These are phyloP conservation scores for Tympanuchus pallidicinctus DNA, from an alignment of 2,113 vertebrate species.

Conservation along the genomic window DNA sequence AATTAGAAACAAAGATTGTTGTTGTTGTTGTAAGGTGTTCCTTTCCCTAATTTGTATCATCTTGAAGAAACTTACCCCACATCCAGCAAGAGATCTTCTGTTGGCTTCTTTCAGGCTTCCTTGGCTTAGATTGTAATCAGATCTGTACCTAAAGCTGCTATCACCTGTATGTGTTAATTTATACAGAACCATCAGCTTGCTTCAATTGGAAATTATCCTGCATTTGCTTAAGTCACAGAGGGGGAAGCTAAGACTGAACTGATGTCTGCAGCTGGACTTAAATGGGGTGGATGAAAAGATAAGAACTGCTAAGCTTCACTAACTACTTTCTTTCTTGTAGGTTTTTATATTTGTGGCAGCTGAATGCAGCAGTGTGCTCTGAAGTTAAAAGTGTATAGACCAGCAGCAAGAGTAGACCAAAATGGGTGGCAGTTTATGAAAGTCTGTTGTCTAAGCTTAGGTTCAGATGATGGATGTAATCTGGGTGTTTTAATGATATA, in stretches of 20 bases:
- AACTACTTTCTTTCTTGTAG: neutral
- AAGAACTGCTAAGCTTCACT: neutral
- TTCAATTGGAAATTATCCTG: neutral
- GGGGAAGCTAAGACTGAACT: neutral
- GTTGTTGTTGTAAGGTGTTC: neutral
- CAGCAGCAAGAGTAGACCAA: neutral
- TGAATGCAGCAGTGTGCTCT: neutral
- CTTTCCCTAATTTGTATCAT: neutral
- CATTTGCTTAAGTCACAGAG: neutral
- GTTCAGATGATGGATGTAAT: neutral
- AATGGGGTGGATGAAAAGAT: neutral
- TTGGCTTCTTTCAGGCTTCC: neutral
- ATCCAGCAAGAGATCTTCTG: neutral
- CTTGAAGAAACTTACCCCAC: neutral
- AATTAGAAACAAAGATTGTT: neutral
- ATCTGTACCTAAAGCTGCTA: neutral
- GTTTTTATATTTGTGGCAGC: neutral
- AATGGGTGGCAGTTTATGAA: neutral
- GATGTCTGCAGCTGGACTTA: neutral
- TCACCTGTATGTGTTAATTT: neutral
- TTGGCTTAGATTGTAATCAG: neutral
- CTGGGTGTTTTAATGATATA: neutral
- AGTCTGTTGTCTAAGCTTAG: neutral
- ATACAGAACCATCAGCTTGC: neutral
- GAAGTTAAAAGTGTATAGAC: neutral